phyloP scores from a whole-genome alignment of 2,888 invertebrate genomes.

The Tricholauxania praeusta region DNA sequence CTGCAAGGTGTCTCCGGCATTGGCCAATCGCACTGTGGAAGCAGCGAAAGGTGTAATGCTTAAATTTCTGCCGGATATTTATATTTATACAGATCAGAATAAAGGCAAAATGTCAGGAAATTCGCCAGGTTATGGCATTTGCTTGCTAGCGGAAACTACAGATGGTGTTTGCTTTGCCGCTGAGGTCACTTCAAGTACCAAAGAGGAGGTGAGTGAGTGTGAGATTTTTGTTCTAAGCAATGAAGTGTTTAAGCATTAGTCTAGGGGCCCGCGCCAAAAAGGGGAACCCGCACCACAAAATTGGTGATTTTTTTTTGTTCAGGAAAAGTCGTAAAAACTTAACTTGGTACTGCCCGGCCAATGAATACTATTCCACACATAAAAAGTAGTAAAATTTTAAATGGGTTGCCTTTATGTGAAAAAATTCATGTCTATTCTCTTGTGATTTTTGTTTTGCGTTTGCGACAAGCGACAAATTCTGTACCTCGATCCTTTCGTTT shows the following conservation, averaged over 20 bases:
- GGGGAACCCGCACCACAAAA: too few species aligned
- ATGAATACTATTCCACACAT: background rate
- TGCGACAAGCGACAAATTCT: too few species aligned
- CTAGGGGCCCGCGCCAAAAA: too few species aligned
- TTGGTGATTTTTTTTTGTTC: too few species aligned
- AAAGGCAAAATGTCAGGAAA: conserved; percentile 90
- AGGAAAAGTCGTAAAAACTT: background rate
- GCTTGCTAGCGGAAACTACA: conserved; percentile 91
- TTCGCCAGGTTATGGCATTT: conserved; percentile 92
- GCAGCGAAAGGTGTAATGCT: conserved; percentile 91
- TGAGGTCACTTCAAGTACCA: conserved; percentile 70
- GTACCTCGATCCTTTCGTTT: too few species aligned
- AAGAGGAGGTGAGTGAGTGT: conserved; percentile 37
- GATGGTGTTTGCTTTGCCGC: conserved; percentile 81
- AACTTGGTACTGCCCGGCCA: too few species aligned
- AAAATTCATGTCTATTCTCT: too few species aligned
- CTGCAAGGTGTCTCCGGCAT: conserved; percentile 90
- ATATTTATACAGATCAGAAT: conserved; percentile 93
- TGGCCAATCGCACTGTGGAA: conserved; percentile 94
- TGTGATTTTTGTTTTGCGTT: too few species aligned
- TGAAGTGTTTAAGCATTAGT: too few species aligned
- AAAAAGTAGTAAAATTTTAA: too few species aligned
- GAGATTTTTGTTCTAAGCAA: background rate
- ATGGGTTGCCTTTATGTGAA: too few species aligned
- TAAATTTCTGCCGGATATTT: conserved; percentile 94